Conservation (phyloP, 2,888 invertebrate species). For the Julus scanicus region DNA sequence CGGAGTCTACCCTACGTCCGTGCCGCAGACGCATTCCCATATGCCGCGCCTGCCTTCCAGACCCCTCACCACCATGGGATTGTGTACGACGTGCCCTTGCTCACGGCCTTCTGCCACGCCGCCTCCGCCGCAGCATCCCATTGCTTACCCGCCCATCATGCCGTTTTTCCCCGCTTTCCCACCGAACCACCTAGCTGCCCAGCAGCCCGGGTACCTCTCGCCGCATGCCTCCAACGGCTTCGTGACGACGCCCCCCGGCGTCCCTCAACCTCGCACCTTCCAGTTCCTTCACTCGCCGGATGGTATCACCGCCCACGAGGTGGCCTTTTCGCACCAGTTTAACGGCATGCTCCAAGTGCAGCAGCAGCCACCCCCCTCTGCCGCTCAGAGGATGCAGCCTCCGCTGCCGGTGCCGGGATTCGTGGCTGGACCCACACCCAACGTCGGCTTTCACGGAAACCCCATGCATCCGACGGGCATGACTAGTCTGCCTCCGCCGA, state of each 20-base stretch:
- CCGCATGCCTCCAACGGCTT: slow-evolving; percentile 46
- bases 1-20: not conserved
- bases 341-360: slow-evolving; percentile 10
- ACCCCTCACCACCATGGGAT: not conserved
- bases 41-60: slow-evolving; percentile 34
- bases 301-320: slow-evolving; percentile 16
- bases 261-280: slow-evolving; percentile 32
- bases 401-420: slow-evolving; percentile 57
- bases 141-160: not conserved
- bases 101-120: slow-evolving; percentile 35
- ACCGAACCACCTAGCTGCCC: not conserved
- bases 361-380: slow-evolving; percentile 52
- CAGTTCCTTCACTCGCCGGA: slow-evolving; percentile 52
- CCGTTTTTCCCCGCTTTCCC: slow-evolving; percentile 37
- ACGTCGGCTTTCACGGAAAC: slow-evolving; percentile 57
- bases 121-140: not conserved
- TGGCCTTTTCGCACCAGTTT: not conserved
- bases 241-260: slow-evolving; percentile 29
- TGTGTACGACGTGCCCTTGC: not conserved
- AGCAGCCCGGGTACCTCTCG: not conserved
- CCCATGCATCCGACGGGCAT: not conserved
- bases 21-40: not conserved
- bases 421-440: slow-evolving; percentile 56
- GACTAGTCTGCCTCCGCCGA: not conserved
- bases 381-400: slow-evolving; percentile 49